phyloP scores from a whole-genome alignment of 2,888 invertebrate genomes.

The Taphrorychus bicolor region DNA sequence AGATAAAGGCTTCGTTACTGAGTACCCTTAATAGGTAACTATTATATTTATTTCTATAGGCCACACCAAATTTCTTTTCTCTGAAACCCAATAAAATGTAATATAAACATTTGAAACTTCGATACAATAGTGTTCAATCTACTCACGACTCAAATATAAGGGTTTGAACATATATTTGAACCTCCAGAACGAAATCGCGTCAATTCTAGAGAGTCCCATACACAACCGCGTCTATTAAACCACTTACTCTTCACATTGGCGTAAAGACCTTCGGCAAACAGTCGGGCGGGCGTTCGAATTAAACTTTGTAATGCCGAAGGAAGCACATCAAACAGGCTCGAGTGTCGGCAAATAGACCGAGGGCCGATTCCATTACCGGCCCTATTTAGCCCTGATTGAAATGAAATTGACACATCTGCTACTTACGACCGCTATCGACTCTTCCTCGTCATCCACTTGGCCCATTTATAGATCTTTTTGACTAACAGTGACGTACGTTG shows the following conservation, averaged over 20 bases:
- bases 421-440: slow-evolving; percentile 50
- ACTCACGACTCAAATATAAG: no score
- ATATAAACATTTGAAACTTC: no score
- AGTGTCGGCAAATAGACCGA: slow-evolving; percentile 62
- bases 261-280: slow-evolving; percentile 31
- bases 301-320: slow-evolving; percentile 34
- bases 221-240: slow-evolving; percentile 23
- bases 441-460: slow-evolving; percentile 7
- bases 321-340: slow-evolving; percentile 34
- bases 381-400: slow-evolving; percentile 62
- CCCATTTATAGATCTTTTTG: neutral
- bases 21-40: no score
- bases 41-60: no score
- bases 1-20: no score
- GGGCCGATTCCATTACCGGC: slow-evolving; percentile 62
- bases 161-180: no score
- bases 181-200: no score
- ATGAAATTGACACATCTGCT: slow-evolving; percentile 63
- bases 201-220: neutral
- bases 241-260: slow-evolving; percentile 21
- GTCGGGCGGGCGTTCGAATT: slow-evolving; percentile 29
- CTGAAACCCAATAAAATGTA: no score
- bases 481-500: neutral
- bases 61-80: no score
- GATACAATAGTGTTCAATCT: no score